Evolutionary conservation across 2,113 vertebrate genomes (phyloP), one percentile per base, ranked within the genome.

Genomic region (Acanthochromis polyacanthus): DNA sequence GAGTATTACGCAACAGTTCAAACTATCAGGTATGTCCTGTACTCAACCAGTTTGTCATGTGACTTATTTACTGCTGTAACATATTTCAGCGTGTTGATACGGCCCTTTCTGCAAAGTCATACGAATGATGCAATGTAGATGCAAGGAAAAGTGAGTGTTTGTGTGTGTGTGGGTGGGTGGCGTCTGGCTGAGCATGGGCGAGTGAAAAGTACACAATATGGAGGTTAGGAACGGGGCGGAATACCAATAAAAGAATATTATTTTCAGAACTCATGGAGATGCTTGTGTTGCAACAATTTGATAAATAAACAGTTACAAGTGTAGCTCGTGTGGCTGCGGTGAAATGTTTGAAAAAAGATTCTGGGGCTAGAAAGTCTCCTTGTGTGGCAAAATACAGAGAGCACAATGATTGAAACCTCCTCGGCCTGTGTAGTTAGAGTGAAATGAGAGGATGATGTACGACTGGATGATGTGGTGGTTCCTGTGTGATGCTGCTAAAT

Each of bases 51-150:
- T 22, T 10, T 1, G 15, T 61, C 68, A 36, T 65, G 63, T 66
- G 60, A 79, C 55, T 25, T 22, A 1, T 78, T 38, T 23, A n/a
- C 55, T 60, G 20, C 5, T 8, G 15, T 64, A 38, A 60, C 51
- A 66, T 32, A 40, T 63, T 61, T 73, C 3, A 2, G 63, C 12
- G 56, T 76, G 80, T 83, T 68, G 58, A 81, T 81, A 14, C 40
- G 20, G 69, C 16, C 50, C 40, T 67, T 28, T 57, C 45, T 62
- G 64, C 70, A 32, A 58, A 63, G 67, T 66, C 28, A 46, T n/a
- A 25, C 3, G 15, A 36, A 23, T 88, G 59, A 84, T 74, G 85
- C 85, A 88, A 81, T 70, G 43, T 84, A 15, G 57, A 87, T 80
- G 82, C 63, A 67, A 57, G 68, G 12, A 60, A 52, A 75, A 67